Base-by-base conservation (phyloP, 37 sponge, comb jelly and placozoan species). In the Mnemiopsis leidyi region DNA sequence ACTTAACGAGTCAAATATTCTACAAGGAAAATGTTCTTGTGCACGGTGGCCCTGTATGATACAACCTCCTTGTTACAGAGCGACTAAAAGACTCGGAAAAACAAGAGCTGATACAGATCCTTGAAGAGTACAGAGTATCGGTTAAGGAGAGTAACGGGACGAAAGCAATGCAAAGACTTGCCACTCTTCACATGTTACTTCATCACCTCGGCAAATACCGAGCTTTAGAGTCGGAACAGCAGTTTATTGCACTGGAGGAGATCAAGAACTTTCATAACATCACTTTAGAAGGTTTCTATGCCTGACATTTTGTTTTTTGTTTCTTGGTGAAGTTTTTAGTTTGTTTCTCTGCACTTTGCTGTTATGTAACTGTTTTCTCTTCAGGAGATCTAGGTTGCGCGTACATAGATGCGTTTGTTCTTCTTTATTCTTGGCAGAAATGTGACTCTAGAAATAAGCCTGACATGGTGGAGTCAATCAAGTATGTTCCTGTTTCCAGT, bases 111-210 rank as follows among this genome's bases (percentile, higher is more conserved):
- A 79, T 79, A 79, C 20, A 16, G 21, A 32, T 79, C 2, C 36
- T 79, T 13, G 82, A 79, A 29, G 82, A 79, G 37, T 79, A 79
- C 82, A 79, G 82, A 79, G 82, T 30, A 34, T 34, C 82, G 1
- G 82, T 79, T 7, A 79, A 79, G 37, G 82, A 79, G 36, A 79
- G 37, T 29, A 79, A 79, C 29, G 82, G 82, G 21, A 79, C 82
- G 2, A 79, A 79, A 79, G 82, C 82, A 1, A 79, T 79, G 82
- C 37, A 32, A 23, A 32, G 82, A 35, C 82, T 79, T 3, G 82
- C 82, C 29, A 79, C 82, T 35, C 82, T 79, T 1, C 82, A 79
- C 82, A 28, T 79, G 36, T 79, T 79, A 79, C 37, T 79, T 16
- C 82, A 79, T 35, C 82, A 79, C 82, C 9, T 79, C 5, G 82